Evolutionary conservation across 2,888 invertebrate genomes (phyloP).

Genomic region (Drosophila prolongata): DNA sequence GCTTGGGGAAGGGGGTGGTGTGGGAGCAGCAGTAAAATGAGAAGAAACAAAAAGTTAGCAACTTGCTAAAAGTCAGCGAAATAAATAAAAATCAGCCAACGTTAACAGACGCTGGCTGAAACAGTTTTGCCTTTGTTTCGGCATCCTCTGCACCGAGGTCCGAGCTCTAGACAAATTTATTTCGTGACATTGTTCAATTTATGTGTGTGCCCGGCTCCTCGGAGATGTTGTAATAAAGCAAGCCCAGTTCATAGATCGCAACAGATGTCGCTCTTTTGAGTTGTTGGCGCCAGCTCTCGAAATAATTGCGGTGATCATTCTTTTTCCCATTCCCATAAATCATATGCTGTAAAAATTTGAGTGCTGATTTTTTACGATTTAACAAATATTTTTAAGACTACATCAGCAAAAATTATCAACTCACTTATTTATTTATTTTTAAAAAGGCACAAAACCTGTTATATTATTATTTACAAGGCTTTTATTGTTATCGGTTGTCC

Average conservation of each 20-base stretch:
- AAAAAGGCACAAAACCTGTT: neutral
- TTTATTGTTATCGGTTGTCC: neutral
- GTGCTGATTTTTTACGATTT: neutral
- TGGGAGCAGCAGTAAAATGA: conserved; percentile 47
- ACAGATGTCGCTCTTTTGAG: conserved; percentile 22
- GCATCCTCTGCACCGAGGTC: conserved; percentile 29
- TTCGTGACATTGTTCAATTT: conserved; percentile 78
- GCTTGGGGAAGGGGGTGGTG: conserved; percentile 46
- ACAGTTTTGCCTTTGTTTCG: conserved; percentile 40
- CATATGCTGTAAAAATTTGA: conserved; percentile 16
- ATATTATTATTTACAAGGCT: neutral
- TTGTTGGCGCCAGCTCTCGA: conserved; percentile 65
- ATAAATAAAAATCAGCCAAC: conserved; percentile 69
- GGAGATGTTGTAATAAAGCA: conserved; percentile 28
- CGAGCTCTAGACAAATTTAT: conserved; percentile 65
- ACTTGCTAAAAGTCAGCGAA: conserved; percentile 72
- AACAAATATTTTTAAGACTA: neutral
- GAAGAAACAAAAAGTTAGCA: conserved; percentile 59
- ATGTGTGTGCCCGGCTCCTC: conserved; percentile 61
- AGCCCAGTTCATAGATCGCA: conserved; percentile 25
- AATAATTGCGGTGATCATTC: conserved; percentile 66
- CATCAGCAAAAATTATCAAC: neutral
- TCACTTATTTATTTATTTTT: neutral
- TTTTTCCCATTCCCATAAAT: conserved; percentile 27
- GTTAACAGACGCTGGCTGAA: conserved; percentile 54